Evolutionary conservation across 2,113 vertebrate genomes (phyloP).

Genomic region (Ochotona princeps): DNA sequence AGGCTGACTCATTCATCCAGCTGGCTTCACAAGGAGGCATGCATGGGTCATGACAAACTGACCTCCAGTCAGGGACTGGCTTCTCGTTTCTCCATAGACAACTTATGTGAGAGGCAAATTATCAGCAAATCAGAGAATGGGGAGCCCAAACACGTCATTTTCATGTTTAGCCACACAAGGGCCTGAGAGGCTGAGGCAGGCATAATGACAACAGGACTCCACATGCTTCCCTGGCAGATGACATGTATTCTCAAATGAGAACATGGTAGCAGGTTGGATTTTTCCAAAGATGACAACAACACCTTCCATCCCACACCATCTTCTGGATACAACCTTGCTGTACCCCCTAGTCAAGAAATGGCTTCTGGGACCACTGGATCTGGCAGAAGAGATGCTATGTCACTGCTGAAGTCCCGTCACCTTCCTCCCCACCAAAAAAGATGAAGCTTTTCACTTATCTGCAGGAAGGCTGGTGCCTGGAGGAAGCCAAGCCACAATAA

Average conservation of each 20-base stretch:
- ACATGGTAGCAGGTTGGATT: not conserved
- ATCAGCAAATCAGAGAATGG: not conserved
- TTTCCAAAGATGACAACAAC: not conserved
- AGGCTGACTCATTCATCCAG: not conserved
- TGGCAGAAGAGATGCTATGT: not conserved
- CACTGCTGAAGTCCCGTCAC: not conserved
- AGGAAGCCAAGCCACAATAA: not conserved
- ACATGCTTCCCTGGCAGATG: not conserved
- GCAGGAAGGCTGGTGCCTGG: not conserved
- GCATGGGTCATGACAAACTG: not conserved
- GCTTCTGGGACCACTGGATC: not conserved
- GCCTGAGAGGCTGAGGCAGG: not conserved
- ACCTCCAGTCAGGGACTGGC: not conserved
- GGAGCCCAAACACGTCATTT: not conserved
- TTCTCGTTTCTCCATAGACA: not conserved
- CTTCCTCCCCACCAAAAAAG: not conserved
- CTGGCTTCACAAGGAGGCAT: not conserved
- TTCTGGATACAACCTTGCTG: not conserved
- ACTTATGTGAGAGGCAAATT: not conserved
- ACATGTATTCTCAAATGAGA: not conserved
- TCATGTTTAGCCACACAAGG: not conserved
- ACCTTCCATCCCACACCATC: no score
- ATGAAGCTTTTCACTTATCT: not conserved
- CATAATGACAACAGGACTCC: not conserved
- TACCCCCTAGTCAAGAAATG: not conserved